Base-by-base conservation (phyloP, 1,140 invertebrate genomes). In the Drosophila ananassae region DNA sequence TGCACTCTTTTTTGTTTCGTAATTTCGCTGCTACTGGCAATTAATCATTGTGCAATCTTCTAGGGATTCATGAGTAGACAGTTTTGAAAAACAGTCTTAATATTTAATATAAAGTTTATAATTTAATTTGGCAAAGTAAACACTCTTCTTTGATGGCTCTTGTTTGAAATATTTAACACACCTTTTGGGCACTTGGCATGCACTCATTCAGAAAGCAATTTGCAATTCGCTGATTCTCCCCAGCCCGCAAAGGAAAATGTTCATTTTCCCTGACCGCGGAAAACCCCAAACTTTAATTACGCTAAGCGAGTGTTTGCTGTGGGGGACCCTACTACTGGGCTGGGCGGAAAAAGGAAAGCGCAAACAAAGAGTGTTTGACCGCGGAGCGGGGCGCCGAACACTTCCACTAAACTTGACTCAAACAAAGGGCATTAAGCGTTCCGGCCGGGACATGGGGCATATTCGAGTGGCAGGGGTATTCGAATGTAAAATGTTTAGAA, bases 261-360 rank as follows among this genome's bases (percentile, higher is more conserved):
- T 69, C 51, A 67, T 55, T 68, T 68, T 41, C 50, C 21, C 67
- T 48, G 12, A 52, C 37, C 30, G n/a, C 34, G 28, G 55, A 72
- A 82, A 73, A 59, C 81, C 58, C 58, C 39, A 41, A 89, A 82
- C 71, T 87, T 89, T 87, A 89, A 87, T 87, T 87, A 89, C 74
- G 66, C 63, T 69, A 76, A 87, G 77, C 73, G 71, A 69, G 58
- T 81, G 55, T 67, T 67, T 78, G 75, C 61, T 60, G 50, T 73
- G 25, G 41, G 7, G 34, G 32, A 72, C 7, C 7, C 25, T 28
- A 44, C 39, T 50, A 39, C 52, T n/a, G 8, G 25, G n/a, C 30
- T n/a, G 13, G n/a, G 34, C 37, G 13, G 34, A 48, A 73, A 67
- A 77, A 81, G 50, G 56, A 44, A 53, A 64, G 73, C 32, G 51